Evolutionary conservation across 2,888 invertebrate genomes (phyloP), one percentile per base, ranked within the genome.

Genomic region (Caprella mutica): DNA sequence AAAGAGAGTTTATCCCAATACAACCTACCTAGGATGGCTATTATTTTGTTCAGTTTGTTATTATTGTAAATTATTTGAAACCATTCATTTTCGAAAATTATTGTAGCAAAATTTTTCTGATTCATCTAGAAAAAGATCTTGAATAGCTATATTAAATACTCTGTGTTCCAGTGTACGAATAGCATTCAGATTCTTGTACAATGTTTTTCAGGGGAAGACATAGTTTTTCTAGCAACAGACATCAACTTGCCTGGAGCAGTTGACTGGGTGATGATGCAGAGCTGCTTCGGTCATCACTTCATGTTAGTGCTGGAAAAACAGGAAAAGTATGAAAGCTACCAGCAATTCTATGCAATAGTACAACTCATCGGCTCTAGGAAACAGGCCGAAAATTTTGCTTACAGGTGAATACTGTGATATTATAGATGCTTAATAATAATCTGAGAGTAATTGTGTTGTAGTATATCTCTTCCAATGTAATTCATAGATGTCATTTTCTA

Each of bases 231-330:
- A 68, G 98, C 98, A 1, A 99, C 98, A 38, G 98, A 99, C 74
- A 98, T 99, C 63, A 98, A 97, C 77, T 80, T 99, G 66, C 97
- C 97, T 6, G 98, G 98, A 59, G 97, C 96, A 30, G 96, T 97
- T 9, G 96, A 97, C 74, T 97, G 96, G 96, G 92, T 92, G 3
- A 99, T 99, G 98, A 98, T 99, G 97, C 98, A 99, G 76, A 93
- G 93, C 27, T 99, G 98, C 75, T 99, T 97, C 73, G 93, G 92
- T 56, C 94, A 94, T 72, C 92, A 97, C 74, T 99, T 99, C 71
- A 98, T 99, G 97, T 80, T 99, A 67, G 97, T 99, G 33, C 79
- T 99, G 52, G 98, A 98, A 73, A 97, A 97, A 72, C 93, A 94
- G 75, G 94, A 94, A 70, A 97, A 97, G 72, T 91, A 85, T 73